These are phyloP conservation scores for Labroides dimidiatus DNA, from an alignment of 2,797 vertebrate genomes.

Conservation along the genomic window DNA sequence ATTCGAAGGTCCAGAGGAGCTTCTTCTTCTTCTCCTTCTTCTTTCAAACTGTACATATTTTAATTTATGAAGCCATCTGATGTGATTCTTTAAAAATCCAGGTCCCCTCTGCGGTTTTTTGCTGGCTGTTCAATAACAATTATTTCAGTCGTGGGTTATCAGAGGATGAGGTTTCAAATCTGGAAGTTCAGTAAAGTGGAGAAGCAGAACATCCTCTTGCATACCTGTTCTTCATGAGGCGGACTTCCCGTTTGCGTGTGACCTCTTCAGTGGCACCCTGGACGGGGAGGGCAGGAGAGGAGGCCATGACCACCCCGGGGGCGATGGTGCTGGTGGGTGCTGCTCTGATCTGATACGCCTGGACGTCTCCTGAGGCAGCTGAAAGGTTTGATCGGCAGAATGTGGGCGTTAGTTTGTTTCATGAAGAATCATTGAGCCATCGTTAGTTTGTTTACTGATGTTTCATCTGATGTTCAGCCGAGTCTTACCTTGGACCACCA, in stretches of 20 bases:
- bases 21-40: too few relatives aligned
- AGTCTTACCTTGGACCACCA: constrained; percentile 95
- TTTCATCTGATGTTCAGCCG: too few relatives aligned
- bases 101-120: too few relatives aligned
- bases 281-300: constrained; percentile 93
- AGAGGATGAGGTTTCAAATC: too few relatives aligned
- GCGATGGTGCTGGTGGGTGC: constrained; percentile 93
- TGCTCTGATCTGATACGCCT: constrained; percentile 96
- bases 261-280: constrained; percentile 92
- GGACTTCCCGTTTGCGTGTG: constrained; percentile 95
- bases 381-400: constrained; percentile 6
- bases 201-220: background rate
- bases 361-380: constrained; percentile 97
- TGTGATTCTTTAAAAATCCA: too few relatives aligned
- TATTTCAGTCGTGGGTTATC: too few relatives aligned
- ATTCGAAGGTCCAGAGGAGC: too few relatives aligned
- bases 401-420: background rate
- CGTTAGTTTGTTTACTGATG: background rate
- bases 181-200: too few relatives aligned
- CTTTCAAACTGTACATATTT: too few relatives aligned
- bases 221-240: constrained; percentile 99
- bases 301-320: constrained; percentile 95
- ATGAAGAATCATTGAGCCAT: background rate
- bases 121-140: too few relatives aligned
- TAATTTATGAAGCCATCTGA: too few relatives aligned